Percentiles rank a stretch among this genome's conserved stretches.
Conservation (phyloP, 2,888 invertebrate species). For the Teleiodes luculella region DNA sequence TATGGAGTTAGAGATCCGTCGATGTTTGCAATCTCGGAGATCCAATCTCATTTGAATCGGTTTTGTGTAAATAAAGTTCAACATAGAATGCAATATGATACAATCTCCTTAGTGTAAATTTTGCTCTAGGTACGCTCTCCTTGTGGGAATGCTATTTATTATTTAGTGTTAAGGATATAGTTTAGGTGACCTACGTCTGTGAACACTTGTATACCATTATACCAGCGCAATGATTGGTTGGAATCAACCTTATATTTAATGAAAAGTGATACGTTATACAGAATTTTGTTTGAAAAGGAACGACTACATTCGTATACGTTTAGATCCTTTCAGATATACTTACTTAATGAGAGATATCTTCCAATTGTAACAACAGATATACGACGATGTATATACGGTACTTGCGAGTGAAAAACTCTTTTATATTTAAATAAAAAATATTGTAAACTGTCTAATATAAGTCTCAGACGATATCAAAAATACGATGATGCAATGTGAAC, state of each 20-base stretch:
- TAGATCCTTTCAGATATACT: conserved; percentile 59
- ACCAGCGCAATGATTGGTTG: conserved; percentile 65
- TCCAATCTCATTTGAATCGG: conserved; percentile 65
- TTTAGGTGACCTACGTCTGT: conserved; percentile 69
- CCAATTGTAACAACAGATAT: conserved; percentile 72
- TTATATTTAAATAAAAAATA: conserved; percentile 73
- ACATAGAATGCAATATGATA: conserved; percentile 66
- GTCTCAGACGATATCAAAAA: conserved; percentile 58
- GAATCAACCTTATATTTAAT: conserved; percentile 61
- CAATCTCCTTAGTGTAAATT: conserved; percentile 74
- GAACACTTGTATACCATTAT: conserved; percentile 75
- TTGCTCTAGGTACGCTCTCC: conserved; percentile 68
- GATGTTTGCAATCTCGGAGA: conserved; percentile 72
- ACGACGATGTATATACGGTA: conserved; percentile 74
- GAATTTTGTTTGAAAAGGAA: conserved; percentile 71
- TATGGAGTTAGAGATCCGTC: conserved; percentile 56
- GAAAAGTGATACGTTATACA: conserved; percentile 66
- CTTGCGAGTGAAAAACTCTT: conserved; percentile 68
- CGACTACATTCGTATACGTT: conserved; percentile 87
- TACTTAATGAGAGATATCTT: conserved; percentile 59
- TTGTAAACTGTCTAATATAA: conserved; percentile 70
- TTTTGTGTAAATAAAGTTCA: conserved; percentile 62
- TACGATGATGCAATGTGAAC: conserved; percentile 25
- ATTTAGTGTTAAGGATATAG: conserved; percentile 73
- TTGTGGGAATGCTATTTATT: conserved; percentile 73